Evolutionary conservation across 2,888 invertebrate genomes (phyloP).

Genomic region (Pteria penguin): DNA sequence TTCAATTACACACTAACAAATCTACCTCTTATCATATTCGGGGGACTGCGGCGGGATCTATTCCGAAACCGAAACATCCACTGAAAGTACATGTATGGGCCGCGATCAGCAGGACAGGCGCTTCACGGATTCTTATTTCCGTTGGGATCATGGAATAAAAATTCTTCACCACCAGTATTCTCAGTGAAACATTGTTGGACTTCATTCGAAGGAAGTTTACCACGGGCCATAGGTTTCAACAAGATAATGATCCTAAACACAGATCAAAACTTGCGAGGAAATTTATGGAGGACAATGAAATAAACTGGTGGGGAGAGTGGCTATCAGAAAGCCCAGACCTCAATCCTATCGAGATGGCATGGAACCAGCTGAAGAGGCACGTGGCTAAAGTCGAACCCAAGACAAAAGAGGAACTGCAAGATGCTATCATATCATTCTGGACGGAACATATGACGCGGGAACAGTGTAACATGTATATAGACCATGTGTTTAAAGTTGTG

Average conservation of each 20-base stretch:
- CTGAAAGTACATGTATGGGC: conserved; percentile 43
- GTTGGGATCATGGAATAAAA: conserved; percentile 38
- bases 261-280: conserved; percentile 21
- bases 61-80: conserved; percentile 35
- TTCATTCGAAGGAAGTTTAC: conserved; percentile 21
- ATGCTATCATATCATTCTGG: conserved; percentile 33
- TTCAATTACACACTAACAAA: conserved; percentile 40
- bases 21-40: too few species aligned
- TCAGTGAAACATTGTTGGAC: conserved; percentile 16
- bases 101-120: conserved; percentile 37
- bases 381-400: conserved; percentile 16
- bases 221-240: conserved; percentile 41
- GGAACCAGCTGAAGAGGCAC: conserved; percentile 32
- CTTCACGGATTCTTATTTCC: conserved; percentile 26
- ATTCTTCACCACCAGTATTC: conserved; percentile 29
- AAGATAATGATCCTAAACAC: conserved; percentile 46
- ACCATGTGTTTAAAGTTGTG: conserved; percentile 43
- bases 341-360: conserved; percentile 48
- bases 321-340: conserved; percentile 42
- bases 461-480: conserved; percentile 38
- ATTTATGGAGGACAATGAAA: conserved; percentile 40
- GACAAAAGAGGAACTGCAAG: conserved; percentile 22
- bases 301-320: conserved; percentile 41
- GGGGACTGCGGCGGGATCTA: too few species aligned
- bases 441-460: conserved; percentile 20